Evolutionary conservation across 2,888 invertebrate genomes (phyloP).

Genomic region (Phania funesta): DNA sequence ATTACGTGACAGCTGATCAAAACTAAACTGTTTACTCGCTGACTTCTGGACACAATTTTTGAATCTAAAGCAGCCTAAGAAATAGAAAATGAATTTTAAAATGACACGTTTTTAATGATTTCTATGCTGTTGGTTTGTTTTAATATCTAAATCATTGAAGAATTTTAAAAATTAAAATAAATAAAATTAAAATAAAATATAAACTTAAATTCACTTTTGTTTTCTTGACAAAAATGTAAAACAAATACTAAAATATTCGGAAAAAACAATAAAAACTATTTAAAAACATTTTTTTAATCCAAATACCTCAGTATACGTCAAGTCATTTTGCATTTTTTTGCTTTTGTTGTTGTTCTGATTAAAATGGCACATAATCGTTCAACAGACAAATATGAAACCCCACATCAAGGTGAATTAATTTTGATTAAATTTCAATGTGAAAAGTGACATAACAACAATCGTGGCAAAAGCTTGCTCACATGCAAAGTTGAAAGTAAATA

Average conservation of each 20-base stretch:
- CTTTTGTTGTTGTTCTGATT: too few relatives aligned
- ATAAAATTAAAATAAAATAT: neutral
- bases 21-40: slow-evolving; percentile 28
- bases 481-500: neutral
- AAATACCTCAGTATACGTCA: slow-evolving; percentile 14
- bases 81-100: slow-evolving; percentile 2
- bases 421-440: slow-evolving; percentile 41
- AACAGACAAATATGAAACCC: slow-evolving; percentile 40
- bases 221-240: too few relatives aligned
- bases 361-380: neutral
- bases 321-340: neutral
- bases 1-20: slow-evolving; percentile 68
- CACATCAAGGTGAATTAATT: slow-evolving; percentile 50
- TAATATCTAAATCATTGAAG: slow-evolving; percentile 14
- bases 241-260: too few relatives aligned
- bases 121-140: neutral
- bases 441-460: slow-evolving; percentile 13
- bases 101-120: slow-evolving; percentile 51
- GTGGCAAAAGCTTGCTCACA: neutral
- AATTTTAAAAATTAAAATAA: slow-evolving; percentile 29
- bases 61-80: neutral
- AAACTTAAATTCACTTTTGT: too few relatives aligned
- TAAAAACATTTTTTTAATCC: slow-evolving; percentile 9
- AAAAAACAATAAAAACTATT: too few relatives aligned
- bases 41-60: neutral